phyloP scores from a whole-genome alignment of 2,888 invertebrate genomes.

The Mythimna impura region DNA sequence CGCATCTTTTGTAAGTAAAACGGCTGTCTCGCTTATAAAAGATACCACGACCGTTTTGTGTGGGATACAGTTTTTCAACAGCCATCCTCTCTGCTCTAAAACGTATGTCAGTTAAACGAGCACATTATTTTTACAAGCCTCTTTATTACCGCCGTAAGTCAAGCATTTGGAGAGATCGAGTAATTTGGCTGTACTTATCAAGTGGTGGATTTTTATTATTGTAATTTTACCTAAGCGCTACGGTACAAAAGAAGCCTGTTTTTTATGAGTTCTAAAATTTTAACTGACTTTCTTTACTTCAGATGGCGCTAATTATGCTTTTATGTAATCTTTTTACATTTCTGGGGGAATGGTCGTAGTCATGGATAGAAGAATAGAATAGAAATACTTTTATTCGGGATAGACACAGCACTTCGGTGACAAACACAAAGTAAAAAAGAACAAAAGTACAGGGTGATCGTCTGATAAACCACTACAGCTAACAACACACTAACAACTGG shows the following conservation, averaged over 20 bases:
- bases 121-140: constrained; percentile 40
- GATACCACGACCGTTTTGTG: no score
- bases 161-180: constrained; percentile 18
- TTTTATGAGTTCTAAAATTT: constrained; percentile 2
- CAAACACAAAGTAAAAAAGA: no score
- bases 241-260: background rate
- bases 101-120: constrained; percentile 40
- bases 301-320: background rate
- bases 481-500: no score
- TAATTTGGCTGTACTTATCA: constrained; percentile 25
- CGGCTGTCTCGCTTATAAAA: no score
- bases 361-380: background rate
- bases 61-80: background rate
- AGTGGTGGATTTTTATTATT: constrained; percentile 16
- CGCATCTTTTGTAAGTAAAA: no score
- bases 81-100: constrained; percentile 28
- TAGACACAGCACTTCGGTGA: no score
- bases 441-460: background rate
- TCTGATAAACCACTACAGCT: background rate
- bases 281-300: background rate
- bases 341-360: background rate
- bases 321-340: background rate
- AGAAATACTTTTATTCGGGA: no score
- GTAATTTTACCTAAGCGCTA: background rate
- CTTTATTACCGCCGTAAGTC: constrained; percentile 47